Base-by-base conservation (phyloP, 2,888 invertebrate species). In the Koerneria pararmatus region DNA sequence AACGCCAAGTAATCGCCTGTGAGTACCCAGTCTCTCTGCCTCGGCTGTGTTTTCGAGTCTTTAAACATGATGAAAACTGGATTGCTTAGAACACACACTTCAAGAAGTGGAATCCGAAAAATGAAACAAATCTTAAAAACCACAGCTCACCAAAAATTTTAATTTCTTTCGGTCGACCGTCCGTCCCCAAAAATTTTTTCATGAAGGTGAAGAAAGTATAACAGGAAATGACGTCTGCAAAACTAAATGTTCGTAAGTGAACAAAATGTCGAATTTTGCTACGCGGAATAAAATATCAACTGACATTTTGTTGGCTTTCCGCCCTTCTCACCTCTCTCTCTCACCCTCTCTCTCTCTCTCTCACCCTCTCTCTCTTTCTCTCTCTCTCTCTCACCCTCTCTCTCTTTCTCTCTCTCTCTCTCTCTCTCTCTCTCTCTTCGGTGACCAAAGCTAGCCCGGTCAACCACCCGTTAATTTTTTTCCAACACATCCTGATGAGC, bases 1-100 rank as follows among this genome's bases (percentile, higher is more conserved):
- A 72, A 94, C 89, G 0, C 94, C 94, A 65, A 88, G 84, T 70
- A 94, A 88, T 34, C 95, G 87, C 77, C 89, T 89, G 56, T 86
- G 85, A 0, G 95, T 95, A 15, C 87, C 88, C 67, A 86, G 90
- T 86, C 75, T 86, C 82, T 60, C 85, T 82, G 24, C 84, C 15
- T 82, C 79, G n/a, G 76, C 73, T 19, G 78, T 74, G 8, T 54
- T 37, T 58, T 76, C 68, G 41, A 80, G 62, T 8, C 74, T 78
- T 37, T 31, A 35, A 54, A 31, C 32, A 24, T 53, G n/a, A n/a
- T n/a, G n/a, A n/a, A n/a, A n/a, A n/a, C n/a, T n/a, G n/a, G n/a
- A n/a, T n/a, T n/a, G n/a, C n/a, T n/a, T n/a, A n/a, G n/a, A n/a
- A n/a, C n/a, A n/a, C n/a, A n/a, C n/a, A n/a, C n/a, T n/a, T n/a